Conservation (phyloP, 1,140 invertebrate species). For the Pseudachorutes palmiensis region DNA sequence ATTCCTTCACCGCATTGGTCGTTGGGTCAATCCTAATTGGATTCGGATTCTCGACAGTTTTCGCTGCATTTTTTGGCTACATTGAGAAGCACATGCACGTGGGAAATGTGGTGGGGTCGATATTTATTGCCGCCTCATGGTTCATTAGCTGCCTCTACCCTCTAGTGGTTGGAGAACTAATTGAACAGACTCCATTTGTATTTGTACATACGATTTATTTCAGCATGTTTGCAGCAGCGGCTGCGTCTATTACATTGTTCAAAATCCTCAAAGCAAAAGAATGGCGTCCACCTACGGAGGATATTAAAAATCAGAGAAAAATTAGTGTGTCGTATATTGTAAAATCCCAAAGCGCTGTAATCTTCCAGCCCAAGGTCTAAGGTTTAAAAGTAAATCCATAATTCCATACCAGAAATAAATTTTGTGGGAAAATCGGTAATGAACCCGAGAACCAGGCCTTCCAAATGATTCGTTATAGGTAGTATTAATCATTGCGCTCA, state of each 20-base stretch:
- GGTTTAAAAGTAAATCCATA: no score
- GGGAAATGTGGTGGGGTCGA: constrained; percentile 1
- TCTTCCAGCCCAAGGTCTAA: no score
- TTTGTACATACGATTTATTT: constrained; percentile 9
- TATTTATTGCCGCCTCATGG: constrained; percentile 4
- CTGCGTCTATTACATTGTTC: background rate
- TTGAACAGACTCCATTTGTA: constrained; percentile 8
- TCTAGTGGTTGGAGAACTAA: constrained; percentile 9
- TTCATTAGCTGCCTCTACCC: constrained; percentile 10
- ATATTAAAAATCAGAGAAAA: no score
- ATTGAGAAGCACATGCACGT: constrained; percentile 18
- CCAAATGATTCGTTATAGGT: no score
- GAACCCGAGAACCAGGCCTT: no score
- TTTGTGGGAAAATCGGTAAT: no score
- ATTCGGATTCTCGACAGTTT: constrained; percentile 16
- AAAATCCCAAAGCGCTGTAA: no score
- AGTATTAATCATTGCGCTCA: no score
- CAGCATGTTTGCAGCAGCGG: background rate
- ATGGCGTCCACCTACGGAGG: no score
- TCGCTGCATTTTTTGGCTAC: constrained; percentile 17
- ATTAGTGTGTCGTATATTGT: no score
- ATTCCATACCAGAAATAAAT: no score
- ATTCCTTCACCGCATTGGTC: background rate
- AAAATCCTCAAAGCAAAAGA: no score
- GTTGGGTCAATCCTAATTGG: constrained; percentile 12